Evolutionary conservation across 2,888 invertebrate genomes (phyloP), one percentile per base, ranked within the genome.

Genomic region (Iselma pallidipennis): DNA sequence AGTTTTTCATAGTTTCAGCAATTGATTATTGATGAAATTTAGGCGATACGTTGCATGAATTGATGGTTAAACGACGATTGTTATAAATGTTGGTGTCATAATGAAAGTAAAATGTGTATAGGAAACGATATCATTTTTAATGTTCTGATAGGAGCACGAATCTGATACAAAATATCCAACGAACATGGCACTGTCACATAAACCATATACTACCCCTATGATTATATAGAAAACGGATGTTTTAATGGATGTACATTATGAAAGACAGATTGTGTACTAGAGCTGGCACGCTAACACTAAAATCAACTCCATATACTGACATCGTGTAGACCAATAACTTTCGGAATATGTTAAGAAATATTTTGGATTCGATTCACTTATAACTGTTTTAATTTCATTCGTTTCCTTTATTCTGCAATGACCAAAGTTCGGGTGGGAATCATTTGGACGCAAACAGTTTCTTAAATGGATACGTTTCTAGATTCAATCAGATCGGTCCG

Each of bases 171-270:
- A 37, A 66, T 63, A 62, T 51, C 53, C 49, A 66, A 59, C 63
- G 50, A 60, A 65, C 65, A 65, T 65, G 65, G 58, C 62, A 67
- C 42, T 67, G 67, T 67, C 67, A 67, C 67, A 67, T 67, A 67
- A 67, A 67, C 61, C 61, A 65, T 56, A n/a, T n/a, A 57, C 61
- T 56, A 65, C 61, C 61, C 63, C 65, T 67, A 63, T 63, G 60
- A 67, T 67, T 67, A 65, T 58, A 53, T 57, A 65, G 57, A 63
- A 49, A 63, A 54, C 62, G 66, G 63, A 57, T 65, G 66, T 60
- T 63, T 63, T 66, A 63, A 63, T 57, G 61, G 42, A 61, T 55
- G 56, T 53, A 52, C 57, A 60, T 64, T 64, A 64, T 64, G 64
- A 64, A 64, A 64, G 59, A 63, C 59, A 59, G 59, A 28, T 55